These are phyloP conservation scores for Ardeotis arabs DNA, from an alignment of 2,113 vertebrate species.

Conservation along the genomic window DNA sequence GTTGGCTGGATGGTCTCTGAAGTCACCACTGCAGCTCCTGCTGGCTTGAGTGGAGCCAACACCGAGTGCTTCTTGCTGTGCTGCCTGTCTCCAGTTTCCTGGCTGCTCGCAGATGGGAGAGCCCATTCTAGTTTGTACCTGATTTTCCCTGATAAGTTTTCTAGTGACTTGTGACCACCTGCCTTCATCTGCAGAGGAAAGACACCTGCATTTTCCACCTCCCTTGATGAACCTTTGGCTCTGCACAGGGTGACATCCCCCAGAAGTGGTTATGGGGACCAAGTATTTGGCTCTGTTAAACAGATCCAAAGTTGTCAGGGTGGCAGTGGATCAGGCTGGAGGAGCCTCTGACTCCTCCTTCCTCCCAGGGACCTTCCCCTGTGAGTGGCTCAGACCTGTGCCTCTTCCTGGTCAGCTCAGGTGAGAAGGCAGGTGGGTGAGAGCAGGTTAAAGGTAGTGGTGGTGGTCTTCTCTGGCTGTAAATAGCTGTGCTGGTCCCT, in stretches of 20 bases:
- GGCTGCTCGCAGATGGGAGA: not conserved
- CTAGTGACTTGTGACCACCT: not conserved
- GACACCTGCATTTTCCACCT: not conserved
- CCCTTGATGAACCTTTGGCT: not conserved
- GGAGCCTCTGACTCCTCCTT: not conserved
- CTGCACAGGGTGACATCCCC: not conserved
- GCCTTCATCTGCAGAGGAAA: not conserved
- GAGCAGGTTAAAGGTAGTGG: not conserved
- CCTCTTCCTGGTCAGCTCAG: fast-evolving
- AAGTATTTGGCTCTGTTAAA: not conserved
- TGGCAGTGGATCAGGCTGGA: not conserved
- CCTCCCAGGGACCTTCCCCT: not conserved
- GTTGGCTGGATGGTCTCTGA: not conserved
- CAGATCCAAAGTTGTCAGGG: not conserved
- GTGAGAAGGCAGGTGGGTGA: not conserved
- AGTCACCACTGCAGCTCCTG: not conserved
- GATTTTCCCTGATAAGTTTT: not conserved
- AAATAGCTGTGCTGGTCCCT: not conserved
- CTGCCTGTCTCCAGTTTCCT: not conserved
- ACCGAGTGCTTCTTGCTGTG: not conserved
- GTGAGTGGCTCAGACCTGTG: not conserved
- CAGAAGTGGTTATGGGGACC: not conserved
- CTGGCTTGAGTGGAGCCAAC: not conserved
- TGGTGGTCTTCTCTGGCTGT: not conserved
- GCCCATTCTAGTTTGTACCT: not conserved